Evolutionary conservation across 2,888 invertebrate genomes (phyloP), one percentile per base, ranked within the genome.

Genomic region (Artemia sinica): DNA sequence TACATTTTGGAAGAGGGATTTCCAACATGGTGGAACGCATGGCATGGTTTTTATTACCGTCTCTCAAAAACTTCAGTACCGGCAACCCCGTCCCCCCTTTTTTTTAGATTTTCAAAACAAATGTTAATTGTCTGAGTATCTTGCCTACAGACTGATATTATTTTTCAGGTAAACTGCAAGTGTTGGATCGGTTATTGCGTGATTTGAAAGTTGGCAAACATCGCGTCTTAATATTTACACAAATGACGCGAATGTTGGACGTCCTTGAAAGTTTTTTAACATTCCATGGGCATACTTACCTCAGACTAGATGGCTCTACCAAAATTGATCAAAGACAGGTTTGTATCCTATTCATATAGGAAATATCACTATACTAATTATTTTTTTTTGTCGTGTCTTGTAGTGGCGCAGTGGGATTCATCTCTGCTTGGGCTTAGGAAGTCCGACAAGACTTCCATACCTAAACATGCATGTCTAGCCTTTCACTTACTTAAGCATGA

Each of bases 211-310:
- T 82, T 28, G 91, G 83, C 69, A 85, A 84, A 68, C 97, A 98
- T 80, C 84, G 97, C 73, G 96, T 89, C 72, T 83, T 99, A 50
- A 90, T 99, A 74, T 99, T 98, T 81, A 97, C 98, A 28, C 98
- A 99, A 82, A 99, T 99, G 98, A 95, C 97, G 13, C 87, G 90
- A 78, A 97, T 99, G 93, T 81, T 99, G 76, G 97, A 99, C 80
- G 91, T 98, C 72, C 83, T 98, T 65, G 98, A 99, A 81, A 87
- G 89, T 65, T 98, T 98, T 80, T 86, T 99, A 67, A 94, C 92
- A 77, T 88, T 89, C 80, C 96, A 96, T 79, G 97, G 96, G 1
- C 91, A 96, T 78, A 89, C 93, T 73, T 98, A 98, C 81, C 83
- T 97, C 75, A 83, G 96, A 67, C 82, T 98, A 73, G 98, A 99